Conservation (phyloP, 2,113 vertebrate species). For the Otis tarda region DNA sequence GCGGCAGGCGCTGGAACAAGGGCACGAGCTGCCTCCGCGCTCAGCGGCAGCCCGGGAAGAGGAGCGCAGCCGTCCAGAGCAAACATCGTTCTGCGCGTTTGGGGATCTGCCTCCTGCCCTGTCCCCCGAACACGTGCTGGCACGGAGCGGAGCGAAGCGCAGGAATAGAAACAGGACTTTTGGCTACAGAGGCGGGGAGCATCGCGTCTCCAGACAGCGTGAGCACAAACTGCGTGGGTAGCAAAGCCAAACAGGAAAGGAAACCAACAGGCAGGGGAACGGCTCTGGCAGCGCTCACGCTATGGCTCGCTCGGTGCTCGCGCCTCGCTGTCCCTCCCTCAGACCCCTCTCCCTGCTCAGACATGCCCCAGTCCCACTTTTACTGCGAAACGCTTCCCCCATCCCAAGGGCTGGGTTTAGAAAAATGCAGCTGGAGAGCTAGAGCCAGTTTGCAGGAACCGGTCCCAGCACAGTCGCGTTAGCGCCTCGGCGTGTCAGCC, state of each 20-base stretch:
- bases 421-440: not conserved
- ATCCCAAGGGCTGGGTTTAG: not conserved
- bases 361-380: not conserved
- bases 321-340: slow-evolving; percentile 31
- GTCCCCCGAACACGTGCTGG: fast-evolving
- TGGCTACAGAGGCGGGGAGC: not conserved
- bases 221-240: slow-evolving; percentile 19
- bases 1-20: not conserved
- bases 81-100: not conserved
- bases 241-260: slow-evolving; percentile 43
- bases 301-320: not conserved
- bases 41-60: not conserved
- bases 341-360: slow-evolving; percentile 55
- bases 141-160: not conserved
- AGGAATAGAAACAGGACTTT: not conserved
- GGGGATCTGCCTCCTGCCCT: not conserved
- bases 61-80: not conserved
- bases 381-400: not conserved
- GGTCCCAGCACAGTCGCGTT: not conserved
- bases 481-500: fast-evolving
- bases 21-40: not conserved
- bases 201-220: not conserved
- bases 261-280: not conserved
- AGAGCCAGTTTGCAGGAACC: not conserved
- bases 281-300: not conserved